A percentile compares a stretch with the other conserved stretches of the same genome.
Conservation (phyloP, 2,113 vertebrate species). For the Pan troglodytes region DNA sequence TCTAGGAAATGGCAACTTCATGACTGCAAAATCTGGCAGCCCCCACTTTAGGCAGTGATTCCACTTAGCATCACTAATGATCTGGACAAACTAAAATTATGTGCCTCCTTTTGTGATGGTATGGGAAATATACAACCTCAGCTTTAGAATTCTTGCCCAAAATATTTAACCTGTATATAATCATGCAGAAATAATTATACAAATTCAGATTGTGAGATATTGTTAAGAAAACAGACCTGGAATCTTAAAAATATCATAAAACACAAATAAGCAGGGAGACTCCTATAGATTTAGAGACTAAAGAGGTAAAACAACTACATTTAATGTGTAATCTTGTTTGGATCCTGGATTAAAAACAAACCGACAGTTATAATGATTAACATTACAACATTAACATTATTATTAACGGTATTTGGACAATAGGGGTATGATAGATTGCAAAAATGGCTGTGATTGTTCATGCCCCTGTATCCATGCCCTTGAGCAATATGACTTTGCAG, state of each 20-base stretch:
- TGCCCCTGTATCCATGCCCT: neutral
- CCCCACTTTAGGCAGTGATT: neutral
- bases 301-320: conserved; percentile 2
- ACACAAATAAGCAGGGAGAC: neutral
- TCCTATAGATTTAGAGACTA: neutral
- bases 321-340: neutral
- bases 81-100: neutral
- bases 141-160: conserved; percentile 23
- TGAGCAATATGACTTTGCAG: neutral
- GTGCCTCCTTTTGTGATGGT: neutral
- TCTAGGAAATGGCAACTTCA: neutral
- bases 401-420: neutral
- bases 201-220: neutral
- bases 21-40: neutral
- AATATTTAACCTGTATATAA: neutral
- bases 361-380: neutral
- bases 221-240: neutral
- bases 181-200: neutral
- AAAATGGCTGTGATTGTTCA: neutral
- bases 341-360: conserved; percentile 15
- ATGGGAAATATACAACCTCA: neutral
- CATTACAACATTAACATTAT: neutral
- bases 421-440: neutral
- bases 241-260: conserved; percentile 14
- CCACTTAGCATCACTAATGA: neutral